Percentiles rank a stretch among this genome's conserved stretches.
Evolutionary conservation across 1,140 invertebrate species (phyloP).

Genomic region (Arion vulgaris): DNA sequence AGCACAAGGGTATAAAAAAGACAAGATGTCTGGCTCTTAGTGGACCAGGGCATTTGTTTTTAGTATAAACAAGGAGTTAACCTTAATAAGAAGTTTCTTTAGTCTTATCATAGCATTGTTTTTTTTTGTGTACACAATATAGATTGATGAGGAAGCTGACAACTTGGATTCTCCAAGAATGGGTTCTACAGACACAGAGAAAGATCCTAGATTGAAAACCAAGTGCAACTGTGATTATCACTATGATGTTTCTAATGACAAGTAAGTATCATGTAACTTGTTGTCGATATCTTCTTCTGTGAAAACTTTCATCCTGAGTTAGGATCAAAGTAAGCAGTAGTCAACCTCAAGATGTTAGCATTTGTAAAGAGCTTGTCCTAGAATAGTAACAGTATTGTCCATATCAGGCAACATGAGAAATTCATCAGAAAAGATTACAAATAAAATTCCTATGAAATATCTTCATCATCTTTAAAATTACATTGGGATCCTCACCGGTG

Average conservation of each 20-base stretch:
- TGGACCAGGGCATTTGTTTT: not conserved
- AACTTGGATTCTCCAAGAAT: not conserved
- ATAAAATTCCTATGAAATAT: no score
- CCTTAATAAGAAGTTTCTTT: not conserved
- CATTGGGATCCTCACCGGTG: no score
- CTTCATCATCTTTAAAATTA: no score
- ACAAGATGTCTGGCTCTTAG: no score
- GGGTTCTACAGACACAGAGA: not conserved
- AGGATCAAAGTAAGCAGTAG: no score
- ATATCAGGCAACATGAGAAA: no score
- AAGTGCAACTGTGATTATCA: constrained; percentile 12
- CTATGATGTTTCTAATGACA: constrained; percentile 34
- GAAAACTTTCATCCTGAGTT: no score
- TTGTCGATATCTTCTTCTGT: no score
- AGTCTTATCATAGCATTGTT: not conserved
- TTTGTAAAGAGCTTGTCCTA: no score
- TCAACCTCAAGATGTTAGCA: no score
- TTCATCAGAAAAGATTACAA: no score
- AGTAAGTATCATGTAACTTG: constrained; percentile 13
- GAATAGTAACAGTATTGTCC: no score
- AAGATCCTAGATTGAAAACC: not conserved
- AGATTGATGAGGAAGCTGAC: not conserved
- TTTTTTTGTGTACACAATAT: not conserved
- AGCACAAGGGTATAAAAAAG: not conserved
- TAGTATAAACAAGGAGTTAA: not conserved